Conservation (phyloP, 2,113 vertebrate species). For the cat (Felis catus) region F.catus_Fca126_mat1.0 CM031414.1:3830001-3830500, state of each 20-base stretch:
- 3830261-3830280: background rate
- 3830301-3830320: background rate
- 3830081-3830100: background rate
- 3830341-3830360: background rate
- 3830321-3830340: accelerated
- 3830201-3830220: accelerated
- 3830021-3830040: background rate
- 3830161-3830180: accelerated
- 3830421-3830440: background rate
- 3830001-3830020: accelerated
- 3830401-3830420: background rate
- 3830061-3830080: background rate
- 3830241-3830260: background rate
- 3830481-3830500: too few species aligned
- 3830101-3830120: background rate
- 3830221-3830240: accelerated
- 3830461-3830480: background rate
- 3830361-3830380: accelerated
- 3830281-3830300: background rate
- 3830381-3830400: background rate
- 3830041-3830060: too few species aligned
- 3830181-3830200: accelerated
- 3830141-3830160: accelerated
- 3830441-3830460: background rate
- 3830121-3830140: background rate